Evolutionary conservation across 2,113 vertebrate genomes (phyloP), one percentile per base, ranked within the genome.

Genomic region (Todiramphus chloris): DNA sequence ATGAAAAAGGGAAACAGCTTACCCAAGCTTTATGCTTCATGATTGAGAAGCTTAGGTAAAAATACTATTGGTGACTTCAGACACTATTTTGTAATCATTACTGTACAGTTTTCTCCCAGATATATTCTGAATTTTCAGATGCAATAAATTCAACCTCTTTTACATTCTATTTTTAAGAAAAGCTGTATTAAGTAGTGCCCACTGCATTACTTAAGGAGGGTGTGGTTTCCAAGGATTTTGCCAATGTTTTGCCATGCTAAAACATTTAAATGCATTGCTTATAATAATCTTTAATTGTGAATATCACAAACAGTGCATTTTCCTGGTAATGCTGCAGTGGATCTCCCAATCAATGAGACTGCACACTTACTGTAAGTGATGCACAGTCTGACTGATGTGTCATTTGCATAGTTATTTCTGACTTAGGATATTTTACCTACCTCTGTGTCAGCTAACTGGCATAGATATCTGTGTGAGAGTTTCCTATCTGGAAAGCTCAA

Each of bases 141-240:
- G 67, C 50, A 80, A 89, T 92, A 50, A 92, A 92, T 97, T 94
- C 94, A 98, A 94, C 62, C 90, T 79, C 23, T 89, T 20, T 73
- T 86, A 9, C 37, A 58, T 43, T 84, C 20, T 78, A 70, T 64
- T 83, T 69, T 41, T 89, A 95, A 83, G 76, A 75, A 75, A 63
- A 96, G 75, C 55, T 95, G 91, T 94, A 94, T 97, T 96, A 97
- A 95, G 73, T 79, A 94, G 76, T 95, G 94, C 95, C 96, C 92
- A 91, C 87, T 96, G 96, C 95, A 91, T 79, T 83, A 24, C 48
- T 81, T 10, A 41, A 72, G 80, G 44, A 95, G 39, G 18, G 39
- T 12, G 16, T 19, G 43, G 33, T 92, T 83, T 93, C 43, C 43
- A 39, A 59, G 59, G 75, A 13, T 13, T 92, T 90, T 83, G 24